A percentile compares a stretch with the other conserved stretches of the same genome.
These are phyloP conservation scores for Brachyptera risi DNA, from an alignment of 2,888 invertebrate species.

Conservation along the genomic window DNA sequence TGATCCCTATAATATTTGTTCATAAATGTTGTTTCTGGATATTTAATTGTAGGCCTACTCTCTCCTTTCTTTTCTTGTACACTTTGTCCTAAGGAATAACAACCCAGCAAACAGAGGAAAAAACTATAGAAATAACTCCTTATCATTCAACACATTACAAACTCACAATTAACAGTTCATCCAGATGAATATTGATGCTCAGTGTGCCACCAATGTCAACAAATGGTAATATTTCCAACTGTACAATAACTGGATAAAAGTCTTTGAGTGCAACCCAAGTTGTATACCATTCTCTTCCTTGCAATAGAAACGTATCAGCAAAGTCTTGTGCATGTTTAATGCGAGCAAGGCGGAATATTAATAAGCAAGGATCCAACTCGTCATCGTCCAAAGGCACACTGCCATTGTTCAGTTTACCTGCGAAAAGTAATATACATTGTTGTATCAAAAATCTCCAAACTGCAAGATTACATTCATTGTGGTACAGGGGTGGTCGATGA, in stretches of 20 bases:
- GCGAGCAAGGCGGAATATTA: slow-evolving; percentile 45
- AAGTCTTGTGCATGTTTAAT: slow-evolving; percentile 47
- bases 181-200: slow-evolving; percentile 43
- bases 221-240: slow-evolving; percentile 46
- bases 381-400: slow-evolving; percentile 32
- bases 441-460: too few species aligned
- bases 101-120: too few species aligned
- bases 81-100: too few species aligned
- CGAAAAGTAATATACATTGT: neutral
- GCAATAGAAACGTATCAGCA: slow-evolving; percentile 46
- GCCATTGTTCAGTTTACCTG: slow-evolving; percentile 14
- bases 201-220: slow-evolving; percentile 50
- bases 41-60: too few species aligned
- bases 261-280: slow-evolving; percentile 47
- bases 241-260: slow-evolving; percentile 42
- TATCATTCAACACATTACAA: too few species aligned
- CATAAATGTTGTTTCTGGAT: too few species aligned
- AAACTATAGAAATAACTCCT: too few species aligned
- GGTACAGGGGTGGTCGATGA: too few species aligned
- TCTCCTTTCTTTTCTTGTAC: too few species aligned
- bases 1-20: too few species aligned
- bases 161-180: slow-evolving; percentile 43
- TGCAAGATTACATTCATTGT: too few species aligned
- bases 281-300: slow-evolving; percentile 49
- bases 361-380: slow-evolving; percentile 41